Conservation (phyloP, 2,888 invertebrate species). For the Coelopa pilipes region DNA sequence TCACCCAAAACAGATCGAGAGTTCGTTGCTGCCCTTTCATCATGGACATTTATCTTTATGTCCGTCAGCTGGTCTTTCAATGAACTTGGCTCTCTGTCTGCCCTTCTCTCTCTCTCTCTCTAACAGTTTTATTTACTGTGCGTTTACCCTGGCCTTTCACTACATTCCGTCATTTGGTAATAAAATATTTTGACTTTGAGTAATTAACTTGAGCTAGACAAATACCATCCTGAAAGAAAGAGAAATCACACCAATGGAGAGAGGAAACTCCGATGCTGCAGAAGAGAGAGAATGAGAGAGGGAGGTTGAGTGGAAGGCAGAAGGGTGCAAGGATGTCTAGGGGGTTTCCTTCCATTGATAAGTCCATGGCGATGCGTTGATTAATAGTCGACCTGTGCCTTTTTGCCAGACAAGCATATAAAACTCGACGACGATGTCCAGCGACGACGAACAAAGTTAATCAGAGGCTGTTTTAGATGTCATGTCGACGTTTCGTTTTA, state of each 20-base stretch:
- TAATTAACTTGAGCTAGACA: not conserved
- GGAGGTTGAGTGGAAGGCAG: not conserved
- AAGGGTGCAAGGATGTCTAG: not conserved
- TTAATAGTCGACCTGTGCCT: not conserved
- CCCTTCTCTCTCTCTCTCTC: not conserved
- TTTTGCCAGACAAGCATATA: too few species aligned
- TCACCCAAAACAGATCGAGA: not conserved
- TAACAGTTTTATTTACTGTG: not conserved
- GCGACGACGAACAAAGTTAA: too few species aligned
- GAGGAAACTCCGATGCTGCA: not conserved
- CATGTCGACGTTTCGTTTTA: too few species aligned
- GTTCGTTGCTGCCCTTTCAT: too few species aligned
- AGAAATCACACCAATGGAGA: not conserved
- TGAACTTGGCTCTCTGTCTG: too few species aligned
- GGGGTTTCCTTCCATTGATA: not conserved
- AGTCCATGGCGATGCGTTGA: not conserved
- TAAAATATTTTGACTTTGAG: constrained; percentile 17
- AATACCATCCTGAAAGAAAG: not conserved
- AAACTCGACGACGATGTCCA: too few species aligned
- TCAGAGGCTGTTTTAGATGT: too few species aligned
- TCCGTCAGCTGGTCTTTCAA: not conserved
- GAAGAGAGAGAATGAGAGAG: not conserved
- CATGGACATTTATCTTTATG: too few species aligned
- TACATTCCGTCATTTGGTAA: not conserved
- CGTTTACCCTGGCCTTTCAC: not conserved